Percentiles rank a stretch among this genome's conserved stretches.
These are phyloP conservation scores for Cheilosia impressa DNA, from an alignment of 2,888 invertebrate genomes.

Conservation along the genomic window DNA sequence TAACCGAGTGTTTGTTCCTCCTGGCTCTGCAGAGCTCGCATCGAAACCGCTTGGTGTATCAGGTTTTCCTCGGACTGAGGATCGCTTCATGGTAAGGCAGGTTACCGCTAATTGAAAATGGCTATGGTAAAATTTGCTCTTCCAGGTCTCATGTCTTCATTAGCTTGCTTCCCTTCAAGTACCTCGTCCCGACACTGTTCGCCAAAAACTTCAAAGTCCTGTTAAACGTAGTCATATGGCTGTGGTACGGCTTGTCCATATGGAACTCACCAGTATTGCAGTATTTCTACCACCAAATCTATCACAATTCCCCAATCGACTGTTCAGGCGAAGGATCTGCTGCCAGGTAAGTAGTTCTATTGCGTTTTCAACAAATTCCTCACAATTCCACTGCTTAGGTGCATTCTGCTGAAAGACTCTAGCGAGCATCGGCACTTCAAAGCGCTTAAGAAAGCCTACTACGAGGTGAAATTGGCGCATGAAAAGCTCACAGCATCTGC, in stretches of 20 bases:
- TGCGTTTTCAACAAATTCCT: too few relatives aligned
- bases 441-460: conserved; percentile 81
- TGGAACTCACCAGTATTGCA: conserved; percentile 83
- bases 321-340: conserved; percentile 83
- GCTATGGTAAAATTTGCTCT: background rate
- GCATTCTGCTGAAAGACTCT: conserved; percentile 82
- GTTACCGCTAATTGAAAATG: background rate
- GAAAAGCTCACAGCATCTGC: conserved; percentile 79
- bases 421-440: conserved; percentile 82
- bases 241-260: conserved; percentile 83
- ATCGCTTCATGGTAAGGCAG: conserved; percentile 81
- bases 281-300: conserved; percentile 83
- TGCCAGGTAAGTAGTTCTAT: conserved; percentile 78
- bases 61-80: conserved; percentile 81
- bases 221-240: conserved; percentile 81
- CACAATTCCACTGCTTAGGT: conserved; percentile 76
- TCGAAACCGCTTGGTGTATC: conserved; percentile 81
- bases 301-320: conserved; percentile 81
- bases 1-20: conserved; percentile 81
- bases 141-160: conserved; percentile 81
- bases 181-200: conserved; percentile 83
- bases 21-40: conserved; percentile 81
- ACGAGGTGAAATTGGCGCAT: conserved; percentile 82
- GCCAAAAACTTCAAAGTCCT: conserved; percentile 83
- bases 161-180: conserved; percentile 82